Evolutionary conservation across 2,888 invertebrate genomes (phyloP).

Genomic region (Harpalus rubripes): DNA sequence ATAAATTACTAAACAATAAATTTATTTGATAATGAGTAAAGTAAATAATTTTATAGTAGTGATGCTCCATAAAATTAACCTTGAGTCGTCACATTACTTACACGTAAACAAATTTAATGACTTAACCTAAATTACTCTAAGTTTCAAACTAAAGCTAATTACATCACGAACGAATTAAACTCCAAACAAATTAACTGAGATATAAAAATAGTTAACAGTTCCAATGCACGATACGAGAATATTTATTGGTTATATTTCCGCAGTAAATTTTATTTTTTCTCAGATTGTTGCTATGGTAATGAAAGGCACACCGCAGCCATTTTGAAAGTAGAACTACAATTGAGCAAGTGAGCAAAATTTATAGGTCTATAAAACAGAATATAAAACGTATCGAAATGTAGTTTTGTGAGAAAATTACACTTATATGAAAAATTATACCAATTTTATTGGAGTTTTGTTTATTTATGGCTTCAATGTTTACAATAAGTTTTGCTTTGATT

Average conservation of each 20-base stretch:
- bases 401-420: constrained; percentile 9
- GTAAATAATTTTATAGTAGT: constrained; percentile 1
- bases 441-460: constrained; percentile 16
- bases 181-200: constrained; percentile 30
- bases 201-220: constrained; percentile 44
- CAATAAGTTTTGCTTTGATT: not conserved
- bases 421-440: constrained; percentile 33
- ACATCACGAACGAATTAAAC: constrained; percentile 23
- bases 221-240: not conserved
- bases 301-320: constrained; percentile 21
- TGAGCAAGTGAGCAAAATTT: constrained; percentile 9
- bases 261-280: constrained; percentile 40
- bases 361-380: constrained; percentile 27
- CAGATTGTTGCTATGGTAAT: constrained; percentile 41
- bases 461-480: not conserved
- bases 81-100: constrained; percentile 1
- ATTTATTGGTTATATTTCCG: constrained; percentile 14
- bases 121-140: constrained; percentile 19
- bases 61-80: constrained; percentile 23
- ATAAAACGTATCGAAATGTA: constrained; percentile 16
- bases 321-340: constrained; percentile 11
- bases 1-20: constrained; percentile 21
- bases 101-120: constrained; percentile 29
- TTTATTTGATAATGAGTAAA: constrained; percentile 10
- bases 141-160: constrained; percentile 37